Evolutionary conservation across 1,140 invertebrate genomes (phyloP), one percentile per base, ranked within the genome.

Genomic region (Papilio machaon): DNA sequence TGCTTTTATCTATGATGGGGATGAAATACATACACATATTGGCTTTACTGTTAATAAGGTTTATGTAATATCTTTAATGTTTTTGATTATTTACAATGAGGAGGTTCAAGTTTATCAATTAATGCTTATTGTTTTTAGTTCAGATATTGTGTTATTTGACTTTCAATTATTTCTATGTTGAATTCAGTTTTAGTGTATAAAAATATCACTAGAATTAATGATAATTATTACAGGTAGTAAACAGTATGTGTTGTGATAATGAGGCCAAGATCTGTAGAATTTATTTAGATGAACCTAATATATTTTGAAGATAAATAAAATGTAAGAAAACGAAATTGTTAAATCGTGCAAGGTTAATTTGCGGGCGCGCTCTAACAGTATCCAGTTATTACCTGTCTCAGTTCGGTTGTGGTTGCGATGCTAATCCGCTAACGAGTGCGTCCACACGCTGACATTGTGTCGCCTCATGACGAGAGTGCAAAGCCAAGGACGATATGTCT

Each of bases 291-390:
- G 23, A 30, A 30, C 23, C 23, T 30, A 23, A 64, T 35, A 35
- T 70, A 70, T 64, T 64, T 15, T 38, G 13, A 2, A 17, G 64
- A 35, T 3, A 70, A 70, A 70, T 15, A 70, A 70, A 85, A 81
- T 81, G 83, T 81, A 84, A 75, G 76, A 82, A 82, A 73, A 58
- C 80, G 80, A 86, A 90, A 85, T 83, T 87, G 81, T 86, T 73
- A 85, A 86, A 81, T 79, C 87, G 85, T 88, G 88, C 85, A 83
- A 84, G 83, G 86, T 81, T 82, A 87, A 89, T 92, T 90, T 82
- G 77, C 83, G 74, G 67, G 58, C 75, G 80, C 70, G 67, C 58
- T 83, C 87, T 91, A 89, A 90, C 79, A 86, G n/a, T 60, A 88
- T 85, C 85, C 81, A 81, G 87, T 90, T 89, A 83, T 81, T 79